Conservation (phyloP, 2,888 invertebrate genomes). For the Stenolophus ochropezus region DNA sequence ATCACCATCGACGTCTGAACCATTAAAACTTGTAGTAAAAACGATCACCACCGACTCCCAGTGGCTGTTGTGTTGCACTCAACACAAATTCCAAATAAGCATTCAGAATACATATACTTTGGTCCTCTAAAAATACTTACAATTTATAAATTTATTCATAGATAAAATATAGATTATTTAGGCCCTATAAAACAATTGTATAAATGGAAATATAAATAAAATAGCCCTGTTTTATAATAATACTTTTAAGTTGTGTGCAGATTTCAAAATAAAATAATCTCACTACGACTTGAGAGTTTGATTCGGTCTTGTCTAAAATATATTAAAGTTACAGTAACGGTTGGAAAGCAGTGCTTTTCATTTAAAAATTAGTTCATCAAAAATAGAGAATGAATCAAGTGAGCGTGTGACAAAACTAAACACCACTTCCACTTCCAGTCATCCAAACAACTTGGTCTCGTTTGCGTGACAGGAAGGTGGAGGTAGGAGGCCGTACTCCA, state of each 20-base stretch:
- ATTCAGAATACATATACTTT: constrained; percentile 57
- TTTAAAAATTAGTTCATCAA: constrained; percentile 46
- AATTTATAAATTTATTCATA: constrained; percentile 58
- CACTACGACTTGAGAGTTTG: constrained; percentile 45
- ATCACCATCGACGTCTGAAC: constrained; percentile 29
- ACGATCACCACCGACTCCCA: constrained; percentile 22
- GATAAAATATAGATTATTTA: constrained; percentile 58
- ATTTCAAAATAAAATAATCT: constrained; percentile 49
- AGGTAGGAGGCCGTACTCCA: constrained; percentile 48
- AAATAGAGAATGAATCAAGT: constrained; percentile 50
- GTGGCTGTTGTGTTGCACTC: constrained; percentile 19
- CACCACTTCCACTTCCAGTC: constrained; percentile 10
- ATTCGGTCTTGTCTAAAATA: constrained; percentile 18
- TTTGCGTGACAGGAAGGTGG: not conserved
- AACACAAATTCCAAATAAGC: constrained; percentile 54
- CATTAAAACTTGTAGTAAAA: constrained; percentile 52
- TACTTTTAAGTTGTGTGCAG: constrained; percentile 59
- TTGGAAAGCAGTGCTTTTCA: constrained; percentile 56
- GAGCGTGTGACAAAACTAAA: constrained; percentile 36
- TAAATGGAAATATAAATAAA: constrained; percentile 58
- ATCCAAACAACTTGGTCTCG: constrained; percentile 17
- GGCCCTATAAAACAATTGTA: constrained; percentile 57
- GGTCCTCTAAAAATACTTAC: constrained; percentile 60
- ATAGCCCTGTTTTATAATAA: constrained; percentile 59
- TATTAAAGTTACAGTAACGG: constrained; percentile 40